Evolutionary conservation across 2,113 vertebrate species (phyloP).

Genomic region (Corythornis cristatus): DNA sequence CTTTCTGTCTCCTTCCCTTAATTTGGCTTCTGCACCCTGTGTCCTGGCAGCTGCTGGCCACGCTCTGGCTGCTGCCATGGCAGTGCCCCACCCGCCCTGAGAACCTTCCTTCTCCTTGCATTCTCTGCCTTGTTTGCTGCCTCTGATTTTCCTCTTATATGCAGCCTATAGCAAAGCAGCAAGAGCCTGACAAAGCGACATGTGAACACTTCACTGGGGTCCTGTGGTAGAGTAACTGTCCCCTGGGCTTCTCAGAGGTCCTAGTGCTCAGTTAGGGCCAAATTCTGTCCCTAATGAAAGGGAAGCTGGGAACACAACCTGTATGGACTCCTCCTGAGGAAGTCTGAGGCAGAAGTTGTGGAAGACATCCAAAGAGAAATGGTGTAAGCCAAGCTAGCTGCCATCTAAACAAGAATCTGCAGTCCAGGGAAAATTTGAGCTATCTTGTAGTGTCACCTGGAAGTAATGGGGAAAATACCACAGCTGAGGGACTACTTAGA

Average conservation of each 20-base stretch:
- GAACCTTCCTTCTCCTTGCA: neutral
- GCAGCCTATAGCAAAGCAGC: neutral
- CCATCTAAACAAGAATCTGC: neutral
- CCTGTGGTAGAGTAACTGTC: neutral
- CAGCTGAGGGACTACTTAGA: neutral
- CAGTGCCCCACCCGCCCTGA: fast-evolving
- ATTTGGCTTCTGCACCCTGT: neutral
- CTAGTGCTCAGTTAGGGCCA: neutral
- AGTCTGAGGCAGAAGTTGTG: neutral
- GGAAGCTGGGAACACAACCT: neutral
- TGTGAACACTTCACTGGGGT: neutral
- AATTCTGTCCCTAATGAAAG: neutral
- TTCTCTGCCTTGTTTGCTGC: neutral
- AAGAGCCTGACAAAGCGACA: neutral
- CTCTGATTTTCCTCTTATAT: neutral
- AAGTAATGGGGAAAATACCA: neutral
- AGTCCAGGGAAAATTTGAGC: neutral
- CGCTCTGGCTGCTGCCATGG: neutral
- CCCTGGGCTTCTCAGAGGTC: neutral
- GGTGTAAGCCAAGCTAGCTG: neutral
- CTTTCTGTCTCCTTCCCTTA: neutral
- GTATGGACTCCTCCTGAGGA: neutral
- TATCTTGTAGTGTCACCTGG: neutral
- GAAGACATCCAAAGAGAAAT: neutral
- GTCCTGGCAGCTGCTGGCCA: neutral